Evolutionary conservation across 2,113 vertebrate genomes (phyloP).

Genomic region (Etheostoma cragini): DNA sequence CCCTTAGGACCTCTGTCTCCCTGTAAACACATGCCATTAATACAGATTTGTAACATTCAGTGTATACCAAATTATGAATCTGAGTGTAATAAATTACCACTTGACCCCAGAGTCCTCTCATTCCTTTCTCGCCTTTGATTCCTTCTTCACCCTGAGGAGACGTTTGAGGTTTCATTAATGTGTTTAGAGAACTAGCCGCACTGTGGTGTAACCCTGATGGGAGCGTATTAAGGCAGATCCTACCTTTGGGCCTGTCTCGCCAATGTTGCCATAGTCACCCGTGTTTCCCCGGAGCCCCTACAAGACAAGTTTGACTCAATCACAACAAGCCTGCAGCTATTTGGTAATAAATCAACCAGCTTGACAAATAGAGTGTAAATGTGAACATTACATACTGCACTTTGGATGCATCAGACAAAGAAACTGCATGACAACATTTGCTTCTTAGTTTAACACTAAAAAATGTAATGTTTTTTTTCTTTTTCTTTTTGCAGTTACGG

Average conservation of each 20-base stretch:
- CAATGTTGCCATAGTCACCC: slow-evolving; percentile 74
- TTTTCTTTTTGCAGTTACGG: background rate
- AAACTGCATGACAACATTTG: background rate
- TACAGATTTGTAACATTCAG: slow-evolving; percentile 18
- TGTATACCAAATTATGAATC: slow-evolving; percentile 8
- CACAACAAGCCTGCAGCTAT: background rate
- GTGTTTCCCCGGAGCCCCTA: slow-evolving; percentile 75
- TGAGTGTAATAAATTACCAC: slow-evolving; percentile 65
- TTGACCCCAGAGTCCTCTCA: slow-evolving; percentile 76
- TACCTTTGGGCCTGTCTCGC: slow-evolving; percentile 80
- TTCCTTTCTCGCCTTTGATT: slow-evolving; percentile 83
- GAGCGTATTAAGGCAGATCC: slow-evolving; percentile 7
- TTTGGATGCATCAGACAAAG: background rate
- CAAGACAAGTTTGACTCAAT: slow-evolving; percentile 42
- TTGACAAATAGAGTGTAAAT: background rate
- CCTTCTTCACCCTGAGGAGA: slow-evolving; percentile 74
- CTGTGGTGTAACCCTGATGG: slow-evolving; percentile 9
- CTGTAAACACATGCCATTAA: slow-evolving; percentile 69
- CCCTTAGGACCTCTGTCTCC: slow-evolving; percentile 82
- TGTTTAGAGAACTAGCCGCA: slow-evolving; percentile 13
- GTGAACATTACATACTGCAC: background rate
- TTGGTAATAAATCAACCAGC: slow-evolving; percentile 6
- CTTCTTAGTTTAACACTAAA: background rate
- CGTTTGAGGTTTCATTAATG: slow-evolving; percentile 52
- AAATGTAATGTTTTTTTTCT: background rate